These are phyloP conservation scores for Labia minor DNA, from an alignment of 2,888 invertebrate genomes.

Conservation along the genomic window DNA sequence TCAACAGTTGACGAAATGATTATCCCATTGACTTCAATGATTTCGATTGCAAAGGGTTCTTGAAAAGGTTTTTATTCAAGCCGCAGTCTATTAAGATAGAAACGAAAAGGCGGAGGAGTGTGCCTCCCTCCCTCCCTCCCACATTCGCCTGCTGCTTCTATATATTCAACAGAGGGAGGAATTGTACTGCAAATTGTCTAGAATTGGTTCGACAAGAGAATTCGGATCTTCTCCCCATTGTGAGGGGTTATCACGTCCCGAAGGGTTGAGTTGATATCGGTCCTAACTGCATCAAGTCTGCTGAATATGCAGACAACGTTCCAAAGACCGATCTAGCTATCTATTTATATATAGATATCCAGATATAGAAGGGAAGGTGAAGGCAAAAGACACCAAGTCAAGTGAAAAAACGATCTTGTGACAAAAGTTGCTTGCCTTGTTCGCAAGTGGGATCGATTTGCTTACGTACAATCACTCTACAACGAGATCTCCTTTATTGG, in stretches of 20 bases:
- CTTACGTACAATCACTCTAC: not conserved
- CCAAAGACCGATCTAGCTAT: slow-evolving; percentile 13
- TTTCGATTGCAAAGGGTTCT: not conserved
- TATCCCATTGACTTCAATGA: not conserved
- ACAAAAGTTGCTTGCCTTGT: not conserved
- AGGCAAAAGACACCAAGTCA: not conserved
- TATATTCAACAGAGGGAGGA: slow-evolving; percentile 17
- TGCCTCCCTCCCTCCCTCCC: not conserved
- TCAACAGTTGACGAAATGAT: not conserved
- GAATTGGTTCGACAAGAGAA: slow-evolving; percentile 19
- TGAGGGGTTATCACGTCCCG: slow-evolving; percentile 13
- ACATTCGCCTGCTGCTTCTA: not conserved
- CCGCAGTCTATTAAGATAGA: slow-evolving; percentile 7
- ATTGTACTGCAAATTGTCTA: slow-evolving; percentile 23
- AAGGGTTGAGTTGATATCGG: slow-evolving; percentile 5
- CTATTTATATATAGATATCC: not conserved
- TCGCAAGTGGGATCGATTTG: not conserved
- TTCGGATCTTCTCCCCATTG: not conserved
- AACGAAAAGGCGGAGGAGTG: not conserved
- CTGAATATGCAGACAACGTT: slow-evolving; percentile 13
- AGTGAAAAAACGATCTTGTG: slow-evolving; percentile 1
- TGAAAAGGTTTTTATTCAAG: not conserved
- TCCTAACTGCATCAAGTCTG: slow-evolving; percentile 8
- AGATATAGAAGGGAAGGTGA: slow-evolving; percentile 3
- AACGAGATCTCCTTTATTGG: not conserved